A percentile compares a stretch with the other conserved stretches of the same genome.
These are phyloP conservation scores for Osmerus eperlanus DNA, from an alignment of 2,113 vertebrate genomes.

Conservation along the genomic window DNA sequence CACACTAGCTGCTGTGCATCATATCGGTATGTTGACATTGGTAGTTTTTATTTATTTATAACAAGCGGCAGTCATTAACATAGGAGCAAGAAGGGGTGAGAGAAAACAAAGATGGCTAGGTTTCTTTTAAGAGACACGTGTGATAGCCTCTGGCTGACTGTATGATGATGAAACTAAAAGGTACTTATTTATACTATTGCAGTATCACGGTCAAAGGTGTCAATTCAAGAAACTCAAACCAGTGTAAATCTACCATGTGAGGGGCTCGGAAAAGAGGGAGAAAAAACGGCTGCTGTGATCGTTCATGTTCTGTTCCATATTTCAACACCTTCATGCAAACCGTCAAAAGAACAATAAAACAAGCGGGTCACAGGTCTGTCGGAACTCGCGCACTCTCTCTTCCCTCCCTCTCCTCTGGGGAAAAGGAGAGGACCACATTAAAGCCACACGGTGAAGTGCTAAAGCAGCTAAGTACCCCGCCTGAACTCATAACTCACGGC, in stretches of 20 bases:
- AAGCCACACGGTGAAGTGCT: conserved; percentile 67
- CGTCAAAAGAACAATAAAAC: conserved; percentile 81
- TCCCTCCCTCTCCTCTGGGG: conserved; percentile 74
- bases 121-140: too few relatives aligned
- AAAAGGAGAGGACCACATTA: conserved; percentile 70
- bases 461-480: conserved; percentile 70
- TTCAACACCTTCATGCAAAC: conserved; percentile 78
- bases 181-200: conserved; percentile 71
- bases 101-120: too few relatives aligned
- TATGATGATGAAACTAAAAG: conserved; percentile 66
- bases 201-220: conserved; percentile 77
- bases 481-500: conserved; percentile 74
- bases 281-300: conserved; percentile 72
- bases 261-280: conserved; percentile 45
- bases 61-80: too few relatives aligned
- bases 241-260: conserved; percentile 67
- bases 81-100: too few relatives aligned
- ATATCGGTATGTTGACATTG: too few relatives aligned
- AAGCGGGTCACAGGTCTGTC: conserved; percentile 75
- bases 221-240: conserved; percentile 82
- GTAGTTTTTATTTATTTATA: too few relatives aligned
- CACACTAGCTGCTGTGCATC: not conserved
- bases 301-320: conserved; percentile 83
- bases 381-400: conserved; percentile 65
- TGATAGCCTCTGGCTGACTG: conserved; percentile 41